Evolutionary conservation across 1,140 invertebrate species (phyloP), one percentile per base, ranked within the genome.

Genomic region (Tenebrio molitor): DNA sequence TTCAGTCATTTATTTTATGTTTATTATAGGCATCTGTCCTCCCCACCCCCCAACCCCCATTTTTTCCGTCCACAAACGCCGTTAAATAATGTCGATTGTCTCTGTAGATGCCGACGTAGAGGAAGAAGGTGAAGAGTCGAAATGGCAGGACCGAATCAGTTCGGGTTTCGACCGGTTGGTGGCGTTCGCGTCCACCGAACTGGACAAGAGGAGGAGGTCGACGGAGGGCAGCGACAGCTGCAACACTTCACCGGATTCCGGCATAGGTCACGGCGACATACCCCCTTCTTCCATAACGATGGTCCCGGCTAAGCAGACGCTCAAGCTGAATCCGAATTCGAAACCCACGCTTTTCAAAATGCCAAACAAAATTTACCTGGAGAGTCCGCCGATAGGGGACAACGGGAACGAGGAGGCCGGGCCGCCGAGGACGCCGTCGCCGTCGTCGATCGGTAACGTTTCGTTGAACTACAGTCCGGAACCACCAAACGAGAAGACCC

Each of bases 141-240:
- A 94, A 80, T 95, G 93, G 93, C 92, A 95, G 83, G 91, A 93
- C 79, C 90, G 93, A 74, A 95, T 95, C 77, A 93, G 90, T 79
- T 93, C 91, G 77, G 91, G 93, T 25, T 96, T 96, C 85, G 94
- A 96, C 84, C 89, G 93, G 64, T 85, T 95, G 72, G 91, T 95
- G 68, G 93, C 92, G 17, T 93, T 95, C 82, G 94, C 93, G 4
- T 93, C 93, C 1, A 94, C 92, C 1, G 93, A 94, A 77, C 85
- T 95, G 76, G 93, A 95, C 79, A 92, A 93, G 81, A 87, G 92
- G 72, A 86, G 92, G 25, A 86, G 91, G 70, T 93, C 92, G 15
- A 92, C 91, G 0, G 91, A 93, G 80, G 90, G 90, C 74, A 88
- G 88, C 71, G 84, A 87, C 71, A 87, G 87, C 74, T 89, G 88